A percentile compares a stretch with the other conserved stretches of the same genome.
These are phyloP conservation scores for Berghia stephanieae DNA, from an alignment of 1,140 invertebrate species.

Conservation along the genomic window DNA sequence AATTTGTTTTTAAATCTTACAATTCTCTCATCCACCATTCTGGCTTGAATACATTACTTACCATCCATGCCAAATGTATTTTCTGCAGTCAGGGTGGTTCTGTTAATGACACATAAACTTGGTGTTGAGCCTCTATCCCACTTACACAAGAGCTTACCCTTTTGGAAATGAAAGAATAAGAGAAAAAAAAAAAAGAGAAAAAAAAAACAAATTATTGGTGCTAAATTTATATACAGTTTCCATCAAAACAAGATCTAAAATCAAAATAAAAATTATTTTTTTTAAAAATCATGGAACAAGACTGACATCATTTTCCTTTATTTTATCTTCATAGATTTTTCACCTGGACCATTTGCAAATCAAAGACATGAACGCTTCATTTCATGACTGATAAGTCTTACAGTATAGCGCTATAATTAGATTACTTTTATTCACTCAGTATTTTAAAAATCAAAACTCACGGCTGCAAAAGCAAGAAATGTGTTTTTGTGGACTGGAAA, in stretches of 20 bases:
- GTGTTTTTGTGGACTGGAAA: conserved; percentile 79
- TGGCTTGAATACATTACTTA: too few relatives aligned
- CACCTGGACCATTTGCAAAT: too few relatives aligned
- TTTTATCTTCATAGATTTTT: too few relatives aligned
- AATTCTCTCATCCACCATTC: too few relatives aligned
- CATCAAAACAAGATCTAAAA: background rate
- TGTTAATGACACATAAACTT: conserved; percentile 67
- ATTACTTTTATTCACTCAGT: too few relatives aligned
- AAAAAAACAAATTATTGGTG: background rate
- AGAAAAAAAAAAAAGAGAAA: conserved; percentile 48
- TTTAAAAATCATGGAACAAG: too few relatives aligned
- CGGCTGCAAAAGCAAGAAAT: conserved; percentile 86
- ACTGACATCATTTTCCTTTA: too few relatives aligned
- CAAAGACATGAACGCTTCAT: too few relatives aligned
- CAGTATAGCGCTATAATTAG: too few relatives aligned
- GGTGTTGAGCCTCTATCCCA: conserved; percentile 58
- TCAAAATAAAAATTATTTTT: too few relatives aligned
- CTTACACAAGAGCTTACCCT: conserved; percentile 72
- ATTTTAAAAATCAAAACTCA: conserved; percentile 72
- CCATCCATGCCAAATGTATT: conserved; percentile 53
- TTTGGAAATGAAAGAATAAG: background rate
- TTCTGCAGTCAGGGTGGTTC: conserved; percentile 63
- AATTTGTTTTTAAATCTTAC: too few relatives aligned
- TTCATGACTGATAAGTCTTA: too few relatives aligned
- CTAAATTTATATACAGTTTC: background rate